These are phyloP conservation scores for Isurus oxyrinchus DNA, from an alignment of 2,113 vertebrate genomes.

Conservation along the genomic window DNA sequence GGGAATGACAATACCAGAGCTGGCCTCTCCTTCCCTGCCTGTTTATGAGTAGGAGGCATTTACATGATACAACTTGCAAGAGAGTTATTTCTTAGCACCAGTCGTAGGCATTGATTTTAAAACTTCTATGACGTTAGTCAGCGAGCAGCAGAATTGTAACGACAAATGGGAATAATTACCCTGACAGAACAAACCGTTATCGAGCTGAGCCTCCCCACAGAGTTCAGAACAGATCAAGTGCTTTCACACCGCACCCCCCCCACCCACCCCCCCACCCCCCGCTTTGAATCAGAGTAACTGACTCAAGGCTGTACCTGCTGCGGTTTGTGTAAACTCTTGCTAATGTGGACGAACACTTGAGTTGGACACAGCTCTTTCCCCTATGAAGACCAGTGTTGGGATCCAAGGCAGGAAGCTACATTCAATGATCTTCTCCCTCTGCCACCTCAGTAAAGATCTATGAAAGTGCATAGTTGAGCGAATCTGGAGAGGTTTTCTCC, in stretches of 20 bases:
- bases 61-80: background rate
- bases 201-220: background rate
- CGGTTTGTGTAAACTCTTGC: background rate
- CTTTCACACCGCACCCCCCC: background rate
- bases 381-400: background rate
- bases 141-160: background rate
- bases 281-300: background rate
- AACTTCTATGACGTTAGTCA: background rate
- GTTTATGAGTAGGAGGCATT: background rate
- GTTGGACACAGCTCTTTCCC: background rate
- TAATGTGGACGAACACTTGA: no score
- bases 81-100: background rate
- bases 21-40: background rate
- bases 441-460: background rate
- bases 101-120: background rate
- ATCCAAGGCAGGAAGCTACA: background rate
- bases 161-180: background rate
- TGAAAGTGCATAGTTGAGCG: background rate
- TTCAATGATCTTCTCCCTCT: background rate
- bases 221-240: background rate
- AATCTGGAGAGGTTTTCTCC: background rate
- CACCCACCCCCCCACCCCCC: background rate
- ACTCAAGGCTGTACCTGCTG: background rate
- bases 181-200: conserved; percentile 10
- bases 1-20: background rate